phyloP scores from a whole-genome alignment of 2,888 invertebrate species.

The Hypena proboscidalis region DNA sequence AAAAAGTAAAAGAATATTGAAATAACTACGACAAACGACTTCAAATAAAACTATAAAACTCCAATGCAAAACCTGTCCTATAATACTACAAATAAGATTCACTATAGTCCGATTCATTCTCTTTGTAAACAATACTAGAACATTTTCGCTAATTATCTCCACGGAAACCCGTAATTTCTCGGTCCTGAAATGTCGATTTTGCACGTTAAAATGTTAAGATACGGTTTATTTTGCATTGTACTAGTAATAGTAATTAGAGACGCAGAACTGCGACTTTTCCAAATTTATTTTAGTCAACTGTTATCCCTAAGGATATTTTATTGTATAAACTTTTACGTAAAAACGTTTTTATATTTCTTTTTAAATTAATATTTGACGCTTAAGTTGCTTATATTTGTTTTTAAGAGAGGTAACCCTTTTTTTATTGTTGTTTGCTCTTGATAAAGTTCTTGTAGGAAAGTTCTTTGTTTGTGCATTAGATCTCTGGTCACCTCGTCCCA shows the following conservation, averaged over 20 bases:
- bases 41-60: constrained; percentile 10
- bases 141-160: constrained; percentile 44
- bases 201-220: constrained; percentile 23
- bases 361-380: too few species aligned
- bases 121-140: constrained; percentile 30
- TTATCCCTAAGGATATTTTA: too few species aligned
- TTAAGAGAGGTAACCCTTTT: too few species aligned
- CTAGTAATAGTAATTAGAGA: not conserved
- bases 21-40: constrained; percentile 24
- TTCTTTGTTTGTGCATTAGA: too few species aligned
- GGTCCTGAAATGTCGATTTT: constrained; percentile 22
- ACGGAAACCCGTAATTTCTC: constrained; percentile 40
- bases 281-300: not conserved
- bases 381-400: too few species aligned
- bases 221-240: constrained; percentile 28
- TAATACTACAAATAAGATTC: constrained; percentile 19
- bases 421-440: too few species aligned
- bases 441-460: too few species aligned
- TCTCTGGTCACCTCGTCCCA: too few species aligned
- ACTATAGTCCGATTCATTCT: constrained; percentile 21
- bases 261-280: not conserved
- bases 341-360: too few species aligned
- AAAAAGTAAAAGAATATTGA: constrained; percentile 27
- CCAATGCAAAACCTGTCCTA: constrained; percentile 19
- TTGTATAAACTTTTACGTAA: too few species aligned